Conservation (phyloP, 2,888 invertebrate genomes). For the Lochmaea crataegi region DNA sequence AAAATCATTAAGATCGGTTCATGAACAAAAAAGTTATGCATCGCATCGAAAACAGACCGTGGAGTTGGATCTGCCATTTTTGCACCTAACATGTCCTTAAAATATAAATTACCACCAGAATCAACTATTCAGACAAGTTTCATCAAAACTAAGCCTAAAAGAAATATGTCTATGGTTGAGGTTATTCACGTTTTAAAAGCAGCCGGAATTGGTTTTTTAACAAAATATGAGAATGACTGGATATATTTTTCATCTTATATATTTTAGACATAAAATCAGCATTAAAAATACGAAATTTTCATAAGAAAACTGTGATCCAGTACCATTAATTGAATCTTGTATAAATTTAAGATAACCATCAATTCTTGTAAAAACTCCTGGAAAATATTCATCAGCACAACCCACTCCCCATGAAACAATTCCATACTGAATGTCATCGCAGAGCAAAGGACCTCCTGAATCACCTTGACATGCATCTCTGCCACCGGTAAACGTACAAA, state of each 20-base stretch:
- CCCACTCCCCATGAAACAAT: slow-evolving; percentile 82
- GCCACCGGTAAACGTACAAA: not conserved
- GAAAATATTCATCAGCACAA: slow-evolving; percentile 74
- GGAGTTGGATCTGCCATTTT: too few species aligned
- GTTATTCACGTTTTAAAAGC: not conserved
- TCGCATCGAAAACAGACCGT: too few species aligned
- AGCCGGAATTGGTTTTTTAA: not conserved
- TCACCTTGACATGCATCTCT: slow-evolving; percentile 34
- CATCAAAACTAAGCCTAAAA: too few species aligned
- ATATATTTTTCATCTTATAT: not conserved
- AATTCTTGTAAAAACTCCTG: slow-evolving; percentile 72
- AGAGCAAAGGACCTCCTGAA: slow-evolving; percentile 35
- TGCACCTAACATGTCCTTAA: too few species aligned
- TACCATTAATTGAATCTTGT: slow-evolving; percentile 53
- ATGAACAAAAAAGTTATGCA: too few species aligned
- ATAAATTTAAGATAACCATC: slow-evolving; percentile 72
- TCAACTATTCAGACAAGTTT: too few species aligned
- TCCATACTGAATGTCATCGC: slow-evolving; percentile 65
- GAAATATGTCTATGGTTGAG: not conserved
- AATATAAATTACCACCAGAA: too few species aligned
- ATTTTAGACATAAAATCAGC: not conserved
- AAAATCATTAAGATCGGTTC: too few species aligned
- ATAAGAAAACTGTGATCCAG: not conserved
- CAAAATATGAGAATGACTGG: not conserved
- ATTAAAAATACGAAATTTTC: not conserved